phyloP scores from a whole-genome alignment of 1,140 invertebrate genomes.

The Drosophila repleta region DNA sequence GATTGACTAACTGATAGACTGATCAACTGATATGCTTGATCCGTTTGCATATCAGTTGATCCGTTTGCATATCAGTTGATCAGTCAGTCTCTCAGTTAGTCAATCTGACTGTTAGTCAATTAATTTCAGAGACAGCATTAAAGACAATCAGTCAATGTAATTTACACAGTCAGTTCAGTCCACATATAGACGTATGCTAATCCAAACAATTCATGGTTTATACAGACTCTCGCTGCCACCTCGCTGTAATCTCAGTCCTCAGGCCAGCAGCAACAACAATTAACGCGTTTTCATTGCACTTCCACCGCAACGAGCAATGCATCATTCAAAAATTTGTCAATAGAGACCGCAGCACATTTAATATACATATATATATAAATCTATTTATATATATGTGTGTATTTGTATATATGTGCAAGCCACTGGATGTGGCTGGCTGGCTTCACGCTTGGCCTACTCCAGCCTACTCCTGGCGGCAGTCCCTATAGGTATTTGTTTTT shows the following conservation, averaged over 20 bases:
- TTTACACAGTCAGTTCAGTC: no score
- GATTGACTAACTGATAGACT: no score
- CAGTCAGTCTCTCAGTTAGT: no score
- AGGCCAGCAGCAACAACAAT: constrained; percentile 47
- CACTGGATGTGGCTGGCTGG: constrained; percentile 31
- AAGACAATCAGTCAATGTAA: no score
- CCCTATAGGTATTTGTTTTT: constrained; percentile 72
- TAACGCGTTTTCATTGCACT: constrained; percentile 75
- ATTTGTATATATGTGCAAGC: background rate
- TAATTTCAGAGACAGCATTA: no score
- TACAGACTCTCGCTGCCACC: background rate
- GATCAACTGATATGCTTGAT: no score
- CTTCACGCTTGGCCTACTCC: constrained; percentile 12
- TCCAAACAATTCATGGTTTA: constrained; percentile 21
- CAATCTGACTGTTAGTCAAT: no score
- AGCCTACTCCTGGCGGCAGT: constrained; percentile 18
- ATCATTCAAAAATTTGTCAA: constrained; percentile 80
- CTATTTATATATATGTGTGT: background rate
- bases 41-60: no score
- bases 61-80: no score
- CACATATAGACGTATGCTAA: constrained; percentile 2
- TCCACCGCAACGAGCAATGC: constrained; percentile 59
- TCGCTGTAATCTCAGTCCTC: constrained; percentile 18
- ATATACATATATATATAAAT: constrained; percentile 40
- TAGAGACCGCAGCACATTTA: constrained; percentile 79